These are phyloP conservation scores for Leptopilina boulardi DNA, from an alignment of 1,140 invertebrate genomes.

Conservation along the genomic window DNA sequence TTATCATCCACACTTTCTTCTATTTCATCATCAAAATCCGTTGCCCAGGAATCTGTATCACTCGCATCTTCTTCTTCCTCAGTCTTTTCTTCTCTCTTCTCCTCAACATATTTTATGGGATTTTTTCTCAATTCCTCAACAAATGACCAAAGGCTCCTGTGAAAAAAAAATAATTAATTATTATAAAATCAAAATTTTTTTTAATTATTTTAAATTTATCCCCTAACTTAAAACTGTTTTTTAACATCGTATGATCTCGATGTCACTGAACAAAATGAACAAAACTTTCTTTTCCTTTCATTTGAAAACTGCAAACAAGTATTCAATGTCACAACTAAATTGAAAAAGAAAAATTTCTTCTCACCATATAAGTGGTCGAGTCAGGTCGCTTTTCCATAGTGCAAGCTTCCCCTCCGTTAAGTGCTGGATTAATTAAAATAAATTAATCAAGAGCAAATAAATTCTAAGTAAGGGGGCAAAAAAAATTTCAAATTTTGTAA, in stretches of 20 bases:
- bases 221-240: not conserved
- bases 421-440: constrained; percentile 72
- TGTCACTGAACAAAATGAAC: not conserved
- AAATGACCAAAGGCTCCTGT: constrained; percentile 67
- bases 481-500: too few relatives aligned
- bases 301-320: not conserved
- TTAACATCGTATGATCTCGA: not conserved
- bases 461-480: not conserved
- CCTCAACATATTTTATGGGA: constrained; percentile 62
- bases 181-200: not conserved
- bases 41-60: constrained; percentile 68
- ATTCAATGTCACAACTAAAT: not conserved
- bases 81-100: constrained; percentile 42
- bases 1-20: constrained; percentile 51
- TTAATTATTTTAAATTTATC: not conserved
- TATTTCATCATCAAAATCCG: constrained; percentile 67
- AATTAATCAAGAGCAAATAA: constrained; percentile 58
- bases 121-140: constrained; percentile 66
- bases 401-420: constrained; percentile 73
- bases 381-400: constrained; percentile 73
- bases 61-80: constrained; percentile 59
- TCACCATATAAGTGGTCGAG: constrained; percentile 68
- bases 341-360: constrained; percentile 37
- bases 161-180: constrained; percentile 31
- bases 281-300: constrained; percentile 19